Conservation (phyloP, 2,797 vertebrate genomes). For the Sebastes cheni region DNA sequence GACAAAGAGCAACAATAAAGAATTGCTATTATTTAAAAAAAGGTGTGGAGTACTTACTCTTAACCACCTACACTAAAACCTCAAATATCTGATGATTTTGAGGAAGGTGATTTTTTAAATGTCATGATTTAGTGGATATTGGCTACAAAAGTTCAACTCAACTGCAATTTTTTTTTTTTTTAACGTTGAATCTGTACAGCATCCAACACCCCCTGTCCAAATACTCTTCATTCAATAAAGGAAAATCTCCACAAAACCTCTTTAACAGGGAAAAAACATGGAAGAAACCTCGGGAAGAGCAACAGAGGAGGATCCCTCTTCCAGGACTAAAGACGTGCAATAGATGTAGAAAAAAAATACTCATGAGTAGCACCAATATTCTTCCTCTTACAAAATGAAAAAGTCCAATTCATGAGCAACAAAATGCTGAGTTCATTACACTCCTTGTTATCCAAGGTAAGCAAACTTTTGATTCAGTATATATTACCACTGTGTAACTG, state of each 20-base stretch:
- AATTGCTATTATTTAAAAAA: conserved; percentile 76
- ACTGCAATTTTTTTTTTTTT: neutral
- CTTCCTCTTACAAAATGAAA: too few relatives aligned
- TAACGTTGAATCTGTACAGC: neutral
- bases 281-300: neutral
- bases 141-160: neutral
- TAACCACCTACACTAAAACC: neutral
- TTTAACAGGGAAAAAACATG: neutral
- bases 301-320: neutral
- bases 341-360: neutral
- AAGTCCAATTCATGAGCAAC: neutral
- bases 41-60: conserved; percentile 23
- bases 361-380: neutral
- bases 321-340: neutral
- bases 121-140: neutral
- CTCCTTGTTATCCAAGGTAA: neutral
- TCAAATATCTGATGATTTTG: neutral
- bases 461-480: neutral
- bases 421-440: neutral
- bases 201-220: neutral
- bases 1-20: conserved; percentile 78
- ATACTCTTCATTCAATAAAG: neutral
- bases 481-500: neutral
- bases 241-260: neutral
- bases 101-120: neutral